Base-by-base conservation (phyloP, 1,140 invertebrate species). In the Bombus pyrosoma region DNA sequence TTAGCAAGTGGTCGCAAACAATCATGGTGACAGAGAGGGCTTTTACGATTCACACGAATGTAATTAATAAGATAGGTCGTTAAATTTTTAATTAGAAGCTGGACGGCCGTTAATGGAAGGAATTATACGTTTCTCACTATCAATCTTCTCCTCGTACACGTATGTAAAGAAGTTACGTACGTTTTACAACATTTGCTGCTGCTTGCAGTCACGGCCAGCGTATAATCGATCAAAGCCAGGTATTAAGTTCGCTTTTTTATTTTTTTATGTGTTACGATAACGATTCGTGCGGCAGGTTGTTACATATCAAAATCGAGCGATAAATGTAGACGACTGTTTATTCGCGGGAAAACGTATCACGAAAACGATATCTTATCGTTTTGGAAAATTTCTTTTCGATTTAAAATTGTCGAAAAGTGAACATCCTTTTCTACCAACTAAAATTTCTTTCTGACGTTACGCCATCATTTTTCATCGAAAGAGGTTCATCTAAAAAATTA, bases 121-220 rank as follows among this genome's bases (percentile, higher is more conserved):
- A 77, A 77, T 62, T 41, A 1, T 3, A n/a, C 37, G 6, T 64
- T 41, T 77, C 28, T 77, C 18, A 6, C 22, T 10, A 41, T 13
- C 25, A 1, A n/a, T 37, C 15, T 34, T 28, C n/a, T 62, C 1
- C 22, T 34, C 12, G 15, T n/a, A 28, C 37, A 5, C n/a, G 59
- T 43, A 83, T 12, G 53, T 74, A 41, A 78, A 10, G 47, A 68
- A 78, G 5, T 62, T 28, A 28, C 25, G 8, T 18, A 41, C 15
- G 41, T 22, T n/a, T 81, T 71, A 41, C 28, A 28, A 18, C 0
- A 25, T 1, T n/a, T 68, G 76, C 66, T 53, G 34, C 3, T 53
- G 10, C 10, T 32, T 13, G 62, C 25, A 85, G 43, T 88, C 86
- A 89, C 39, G 86, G 82, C 53, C 82, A 77, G 39, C 28, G 4